These are phyloP conservation scores for Eptesicus fuscus DNA, from an alignment of 2,113 vertebrate species.

Conservation along the genomic window DNA sequence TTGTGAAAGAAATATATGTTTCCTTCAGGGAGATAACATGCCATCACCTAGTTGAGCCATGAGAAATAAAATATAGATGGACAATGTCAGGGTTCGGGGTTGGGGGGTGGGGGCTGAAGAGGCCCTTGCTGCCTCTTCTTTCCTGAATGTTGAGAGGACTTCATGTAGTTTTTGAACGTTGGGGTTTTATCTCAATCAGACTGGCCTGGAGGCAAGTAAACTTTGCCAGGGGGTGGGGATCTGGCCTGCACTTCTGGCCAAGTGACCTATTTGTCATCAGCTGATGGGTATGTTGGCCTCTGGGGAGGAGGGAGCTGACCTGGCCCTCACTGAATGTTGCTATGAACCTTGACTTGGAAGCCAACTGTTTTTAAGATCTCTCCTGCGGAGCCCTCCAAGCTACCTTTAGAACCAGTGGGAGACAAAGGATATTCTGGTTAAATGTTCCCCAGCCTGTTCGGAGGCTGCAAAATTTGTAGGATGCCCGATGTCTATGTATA, in stretches of 20 bases:
- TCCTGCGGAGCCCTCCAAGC: neutral
- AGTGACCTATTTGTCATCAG: neutral
- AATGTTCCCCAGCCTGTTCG: neutral
- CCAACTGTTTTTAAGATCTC: neutral
- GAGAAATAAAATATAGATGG: constrained; percentile 4
- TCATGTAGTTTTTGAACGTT: neutral
- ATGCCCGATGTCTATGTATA: neutral
- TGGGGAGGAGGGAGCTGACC: neutral
- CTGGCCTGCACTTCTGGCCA: neutral
- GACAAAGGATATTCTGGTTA: neutral
- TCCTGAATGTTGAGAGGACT: neutral
- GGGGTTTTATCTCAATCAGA: neutral
- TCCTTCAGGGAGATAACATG: neutral
- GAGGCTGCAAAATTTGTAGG: neutral
- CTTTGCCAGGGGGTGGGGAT: neutral
- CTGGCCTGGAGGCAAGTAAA: neutral
- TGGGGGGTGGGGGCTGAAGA: neutral
- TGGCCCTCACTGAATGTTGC: neutral
- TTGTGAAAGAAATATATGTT: constrained; percentile 19
- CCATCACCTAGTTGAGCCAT: neutral
- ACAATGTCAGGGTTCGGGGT: accelerated
- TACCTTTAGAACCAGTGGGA: neutral
- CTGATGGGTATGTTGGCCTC: neutral
- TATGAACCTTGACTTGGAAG: neutral
- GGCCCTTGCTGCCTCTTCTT: neutral